These are phyloP conservation scores for Pteromalus puparum DNA, from an alignment of 1,140 invertebrate genomes.

Conservation along the genomic window DNA sequence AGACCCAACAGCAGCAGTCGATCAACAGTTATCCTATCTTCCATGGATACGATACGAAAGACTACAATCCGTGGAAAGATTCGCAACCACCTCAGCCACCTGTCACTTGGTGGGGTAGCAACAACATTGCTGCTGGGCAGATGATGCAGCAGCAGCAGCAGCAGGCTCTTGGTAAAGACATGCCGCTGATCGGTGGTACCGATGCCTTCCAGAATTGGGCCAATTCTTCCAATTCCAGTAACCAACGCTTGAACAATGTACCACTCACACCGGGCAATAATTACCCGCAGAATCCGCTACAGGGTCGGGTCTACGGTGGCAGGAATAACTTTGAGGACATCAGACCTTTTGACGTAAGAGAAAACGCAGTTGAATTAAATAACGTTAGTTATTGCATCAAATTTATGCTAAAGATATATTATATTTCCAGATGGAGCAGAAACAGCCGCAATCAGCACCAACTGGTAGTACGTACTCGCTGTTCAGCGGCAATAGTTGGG, in stretches of 20 bases:
- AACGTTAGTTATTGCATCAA: background rate
- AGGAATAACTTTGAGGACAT: slow-evolving; percentile 61
- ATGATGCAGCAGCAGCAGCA: slow-evolving; percentile 55
- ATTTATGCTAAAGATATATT: background rate
- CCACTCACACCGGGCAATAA: slow-evolving; percentile 59
- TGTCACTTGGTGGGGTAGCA: slow-evolving; percentile 63
- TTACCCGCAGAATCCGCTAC: slow-evolving; percentile 59
- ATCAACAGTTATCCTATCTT: slow-evolving; percentile 60
- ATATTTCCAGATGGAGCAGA: slow-evolving; percentile 61
- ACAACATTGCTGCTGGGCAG: slow-evolving; percentile 38
- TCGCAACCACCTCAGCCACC: slow-evolving; percentile 62
- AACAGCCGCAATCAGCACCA: slow-evolving; percentile 57
- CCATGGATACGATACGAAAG: slow-evolving; percentile 61
- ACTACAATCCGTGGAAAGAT: slow-evolving; percentile 68
- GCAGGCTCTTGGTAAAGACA: slow-evolving; percentile 56
- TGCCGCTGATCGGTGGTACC: slow-evolving; percentile 32
- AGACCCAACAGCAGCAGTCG: slow-evolving; percentile 52
- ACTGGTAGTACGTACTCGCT: slow-evolving; percentile 80
- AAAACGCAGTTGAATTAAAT: background rate
- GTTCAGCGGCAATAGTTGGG: slow-evolving; percentile 79
- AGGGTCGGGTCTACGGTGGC: slow-evolving; percentile 52
- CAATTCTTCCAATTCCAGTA: slow-evolving; percentile 54
- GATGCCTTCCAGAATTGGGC: slow-evolving; percentile 65
- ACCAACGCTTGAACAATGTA: slow-evolving; percentile 55
- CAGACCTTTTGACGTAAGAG: slow-evolving; percentile 62